Base-by-base conservation (phyloP, 2,888 invertebrate genomes). In the Hyposoter didymator region DNA sequence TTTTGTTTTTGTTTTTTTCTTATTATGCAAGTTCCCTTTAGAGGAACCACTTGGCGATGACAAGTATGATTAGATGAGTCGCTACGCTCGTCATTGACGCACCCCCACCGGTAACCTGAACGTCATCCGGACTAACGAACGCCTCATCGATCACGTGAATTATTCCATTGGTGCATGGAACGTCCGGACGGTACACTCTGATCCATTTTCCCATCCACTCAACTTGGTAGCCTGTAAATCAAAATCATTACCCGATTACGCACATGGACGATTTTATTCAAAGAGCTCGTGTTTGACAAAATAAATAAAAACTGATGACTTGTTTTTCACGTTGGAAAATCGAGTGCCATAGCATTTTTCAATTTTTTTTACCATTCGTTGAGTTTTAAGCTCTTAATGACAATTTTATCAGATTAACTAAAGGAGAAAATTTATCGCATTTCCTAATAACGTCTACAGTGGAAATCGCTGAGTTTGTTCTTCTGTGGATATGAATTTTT, bases 161-260 rank as follows among this genome's bases (percentile, higher is more conserved):
- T 90, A 98, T 97, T 75, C 99, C 99, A 93, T 99, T 99, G 94
- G 98, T 98, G 94, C 99, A 99, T 91, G 98, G 97, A 5, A 99
- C 98, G 94, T 99, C 98, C 35, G 99, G 97, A 88, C 98, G 96
- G 94, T 97, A 96, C 72, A 98, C 97, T 90, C 96, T 96, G 90
- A 98, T 97, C 95, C 96, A 96, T 92, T 96, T 96, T 86, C 97
- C 97, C 91, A 97, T 96, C 98, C 98, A 98, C 92, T 97, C 96
- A 85, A 98, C 96, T 91, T 96, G 96, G 94, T 97, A 98, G 92
- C 97, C 98, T 98, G 95, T 47, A 95, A 88, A 89, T 84, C 78
- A 87, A 89, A 83, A 81, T 19, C 22, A 82, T 43, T 12, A 70
- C 19, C 17, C 0, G 5, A 66, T 55, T 19, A 59, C 3, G 3